These are phyloP conservation scores for Chlamydotis undulata DNA, from an alignment of 2,113 vertebrate species.

Conservation along the genomic window DNA sequence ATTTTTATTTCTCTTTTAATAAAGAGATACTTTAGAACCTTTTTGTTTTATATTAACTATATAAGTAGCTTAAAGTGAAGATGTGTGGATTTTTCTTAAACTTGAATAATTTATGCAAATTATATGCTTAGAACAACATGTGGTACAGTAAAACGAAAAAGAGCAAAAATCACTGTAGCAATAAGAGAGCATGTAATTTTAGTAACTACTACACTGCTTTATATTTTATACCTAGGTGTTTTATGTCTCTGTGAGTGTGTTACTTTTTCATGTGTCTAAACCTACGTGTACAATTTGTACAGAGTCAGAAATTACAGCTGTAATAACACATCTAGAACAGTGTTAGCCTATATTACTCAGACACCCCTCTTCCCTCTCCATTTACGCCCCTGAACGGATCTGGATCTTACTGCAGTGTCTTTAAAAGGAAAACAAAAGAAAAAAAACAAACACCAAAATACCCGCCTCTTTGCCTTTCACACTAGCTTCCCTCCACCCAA, in stretches of 20 bases:
- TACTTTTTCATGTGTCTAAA: constrained; percentile 73
- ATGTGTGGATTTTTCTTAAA: constrained; percentile 74
- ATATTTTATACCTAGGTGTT: constrained; percentile 70
- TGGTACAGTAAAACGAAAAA: constrained; percentile 72
- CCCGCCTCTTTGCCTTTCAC: constrained; percentile 52
- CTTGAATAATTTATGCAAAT: constrained; percentile 75
- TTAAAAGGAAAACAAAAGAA: constrained; percentile 14
- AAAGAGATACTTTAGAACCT: constrained; percentile 64
- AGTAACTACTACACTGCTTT: constrained; percentile 71
- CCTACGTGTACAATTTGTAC: constrained; percentile 67
- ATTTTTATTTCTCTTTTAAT: constrained; percentile 74
- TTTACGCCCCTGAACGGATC: constrained; percentile 48
- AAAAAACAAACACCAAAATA: constrained; percentile 16
- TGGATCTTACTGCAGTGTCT: constrained; percentile 51
- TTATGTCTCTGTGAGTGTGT: constrained; percentile 73
- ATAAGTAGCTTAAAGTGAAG: constrained; percentile 75
- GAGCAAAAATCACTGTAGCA: constrained; percentile 79
- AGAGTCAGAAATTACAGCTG: constrained; percentile 74
- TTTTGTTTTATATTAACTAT: constrained; percentile 77
- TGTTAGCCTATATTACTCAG: constrained; percentile 75
- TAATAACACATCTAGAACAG: constrained; percentile 78
- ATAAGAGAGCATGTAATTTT: constrained; percentile 74
- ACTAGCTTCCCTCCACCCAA: not conserved
- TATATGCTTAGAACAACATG: constrained; percentile 77
- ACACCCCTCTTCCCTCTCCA: constrained; percentile 20